phyloP scores from a whole-genome alignment of 2,113 vertebrate species.

The Rhabdornis inornatus region DNA sequence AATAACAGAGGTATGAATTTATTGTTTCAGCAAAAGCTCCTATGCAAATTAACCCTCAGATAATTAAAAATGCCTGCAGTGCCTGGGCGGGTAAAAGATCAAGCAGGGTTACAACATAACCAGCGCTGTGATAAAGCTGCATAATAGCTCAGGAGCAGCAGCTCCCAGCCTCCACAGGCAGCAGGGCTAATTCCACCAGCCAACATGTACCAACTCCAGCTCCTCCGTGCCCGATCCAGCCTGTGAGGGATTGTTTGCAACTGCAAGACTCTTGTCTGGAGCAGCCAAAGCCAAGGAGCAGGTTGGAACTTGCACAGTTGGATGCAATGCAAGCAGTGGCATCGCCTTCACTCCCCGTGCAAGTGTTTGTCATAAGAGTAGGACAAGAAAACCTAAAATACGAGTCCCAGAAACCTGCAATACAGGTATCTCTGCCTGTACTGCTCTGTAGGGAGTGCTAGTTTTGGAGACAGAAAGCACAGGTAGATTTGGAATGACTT shows the following conservation, averaged over 20 bases:
- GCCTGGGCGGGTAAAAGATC: constrained; percentile 34
- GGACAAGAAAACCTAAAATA: constrained; percentile 34
- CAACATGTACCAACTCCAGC: background rate
- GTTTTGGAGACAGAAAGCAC: background rate
- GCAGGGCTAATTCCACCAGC: background rate
- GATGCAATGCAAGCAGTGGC: constrained; percentile 1
- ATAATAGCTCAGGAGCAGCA: background rate
- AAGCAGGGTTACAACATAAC: constrained; percentile 42
- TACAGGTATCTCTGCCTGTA: constrained; percentile 38
- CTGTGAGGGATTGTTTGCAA: background rate
- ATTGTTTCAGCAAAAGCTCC: constrained; percentile 52
- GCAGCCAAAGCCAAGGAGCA: background rate
- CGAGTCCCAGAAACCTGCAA: constrained; percentile 39
- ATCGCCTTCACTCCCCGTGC: background rate
- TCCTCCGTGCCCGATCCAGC: background rate
- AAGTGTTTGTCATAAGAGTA: constrained; percentile 13
- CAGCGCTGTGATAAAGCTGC: background rate
- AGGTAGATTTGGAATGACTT: background rate
- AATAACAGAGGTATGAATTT: constrained; percentile 20
- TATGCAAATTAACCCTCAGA: background rate
- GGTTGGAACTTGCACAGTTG: background rate
- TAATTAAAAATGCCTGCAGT: constrained; percentile 53
- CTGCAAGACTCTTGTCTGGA: background rate
- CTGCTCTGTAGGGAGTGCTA: constrained; percentile 10
- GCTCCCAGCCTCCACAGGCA: background rate